These are phyloP conservation scores for Brachyhypopomus gauderio DNA, from an alignment of 2,113 vertebrate species.

Conservation along the genomic window DNA sequence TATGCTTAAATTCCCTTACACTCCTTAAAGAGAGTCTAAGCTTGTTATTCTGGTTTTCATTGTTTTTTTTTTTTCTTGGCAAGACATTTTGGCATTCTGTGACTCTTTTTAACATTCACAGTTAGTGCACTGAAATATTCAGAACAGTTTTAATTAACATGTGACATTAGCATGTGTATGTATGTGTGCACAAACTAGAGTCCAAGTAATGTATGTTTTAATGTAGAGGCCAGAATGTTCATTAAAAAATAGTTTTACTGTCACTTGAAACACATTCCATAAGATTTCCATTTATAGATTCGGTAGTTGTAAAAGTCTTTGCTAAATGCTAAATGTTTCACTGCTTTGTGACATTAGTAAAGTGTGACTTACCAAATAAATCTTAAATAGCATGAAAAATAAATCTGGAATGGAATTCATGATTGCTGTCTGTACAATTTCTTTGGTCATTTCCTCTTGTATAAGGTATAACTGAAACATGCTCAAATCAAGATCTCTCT, in stretches of 20 bases:
- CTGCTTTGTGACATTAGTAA: too few relatives aligned
- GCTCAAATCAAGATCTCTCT: background rate
- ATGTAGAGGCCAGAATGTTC: background rate
- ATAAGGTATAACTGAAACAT: background rate
- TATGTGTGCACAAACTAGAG: background rate
- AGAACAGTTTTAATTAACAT: slow-evolving; percentile 11
- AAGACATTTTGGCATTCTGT: too few relatives aligned
- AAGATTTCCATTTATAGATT: too few relatives aligned
- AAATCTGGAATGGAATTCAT: background rate
- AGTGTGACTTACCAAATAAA: too few relatives aligned
- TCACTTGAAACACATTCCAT: slow-evolving; percentile 42
- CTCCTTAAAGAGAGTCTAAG: slow-evolving; percentile 56
- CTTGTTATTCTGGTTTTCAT: too few relatives aligned
- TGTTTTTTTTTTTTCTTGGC: too few relatives aligned
- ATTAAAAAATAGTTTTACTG: background rate
- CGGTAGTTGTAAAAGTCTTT: too few relatives aligned
- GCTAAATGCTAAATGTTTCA: too few relatives aligned
- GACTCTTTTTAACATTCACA: slow-evolving; percentile 12
- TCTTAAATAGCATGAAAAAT: background rate
- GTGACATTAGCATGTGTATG: background rate
- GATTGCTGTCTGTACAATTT: background rate
- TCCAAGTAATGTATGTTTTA: background rate
- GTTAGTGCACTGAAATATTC: background rate
- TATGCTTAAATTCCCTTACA: slow-evolving; percentile 75
- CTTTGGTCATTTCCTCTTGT: background rate